Evolutionary conservation across 2,888 invertebrate genomes (phyloP).

Genomic region (Hymenopus coronatus): DNA sequence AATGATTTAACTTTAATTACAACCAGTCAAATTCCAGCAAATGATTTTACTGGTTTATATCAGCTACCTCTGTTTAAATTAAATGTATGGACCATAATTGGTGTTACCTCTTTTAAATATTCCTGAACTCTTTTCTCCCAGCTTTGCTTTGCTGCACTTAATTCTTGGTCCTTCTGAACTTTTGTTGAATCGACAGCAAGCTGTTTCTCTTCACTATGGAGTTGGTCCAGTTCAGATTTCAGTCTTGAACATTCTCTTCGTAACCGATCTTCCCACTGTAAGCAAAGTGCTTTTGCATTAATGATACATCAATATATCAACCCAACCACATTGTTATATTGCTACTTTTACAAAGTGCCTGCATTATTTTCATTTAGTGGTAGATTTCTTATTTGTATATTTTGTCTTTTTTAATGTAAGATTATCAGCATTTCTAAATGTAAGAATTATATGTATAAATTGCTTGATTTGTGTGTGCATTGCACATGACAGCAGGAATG

Average conservation of each 20-base stretch:
- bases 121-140: conserved; percentile 54
- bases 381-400: too few species aligned
- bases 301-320: background rate
- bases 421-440: too few species aligned
- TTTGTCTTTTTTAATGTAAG: background rate
- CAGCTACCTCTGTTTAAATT: background rate
- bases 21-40: background rate
- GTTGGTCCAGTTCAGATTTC: conserved; percentile 59
- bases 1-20: background rate
- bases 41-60: background rate
- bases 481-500: too few species aligned
- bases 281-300: conserved; percentile 43
- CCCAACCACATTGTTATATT: background rate
- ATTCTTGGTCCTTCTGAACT: conserved; percentile 57
- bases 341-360: too few species aligned
- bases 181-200: conserved; percentile 56
- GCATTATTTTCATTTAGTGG: too few species aligned
- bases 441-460: too few species aligned
- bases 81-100: background rate
- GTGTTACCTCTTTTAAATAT: conserved; percentile 53
- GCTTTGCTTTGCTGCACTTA: conserved; percentile 49
- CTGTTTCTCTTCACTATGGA: conserved; percentile 59
- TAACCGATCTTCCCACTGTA: conserved; percentile 63
- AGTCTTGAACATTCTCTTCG: conserved; percentile 61
- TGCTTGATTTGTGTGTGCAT: too few species aligned